phyloP scores from a whole-genome alignment of 2,888 invertebrate species.

The Odontothrips loti region DNA sequence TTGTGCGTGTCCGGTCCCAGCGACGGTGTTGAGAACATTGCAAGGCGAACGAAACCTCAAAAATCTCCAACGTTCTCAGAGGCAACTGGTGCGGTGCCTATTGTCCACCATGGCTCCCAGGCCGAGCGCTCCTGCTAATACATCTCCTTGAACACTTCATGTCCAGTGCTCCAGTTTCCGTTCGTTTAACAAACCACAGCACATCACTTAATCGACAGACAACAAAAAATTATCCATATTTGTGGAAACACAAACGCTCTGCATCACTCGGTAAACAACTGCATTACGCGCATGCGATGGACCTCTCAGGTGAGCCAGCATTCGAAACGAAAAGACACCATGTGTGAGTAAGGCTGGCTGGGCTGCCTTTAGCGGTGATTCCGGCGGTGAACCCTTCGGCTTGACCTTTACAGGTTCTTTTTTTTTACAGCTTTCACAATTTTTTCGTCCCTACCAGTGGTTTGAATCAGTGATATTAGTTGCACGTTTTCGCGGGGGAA shows the following conservation, averaged over 20 bases:
- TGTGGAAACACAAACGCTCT: not conserved
- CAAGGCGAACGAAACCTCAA: slow-evolving; percentile 19
- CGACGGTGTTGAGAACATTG: slow-evolving; percentile 35
- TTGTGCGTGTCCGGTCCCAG: slow-evolving; percentile 39
- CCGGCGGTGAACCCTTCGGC: no score
- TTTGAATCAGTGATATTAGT: no score
- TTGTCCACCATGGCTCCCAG: slow-evolving; percentile 7
- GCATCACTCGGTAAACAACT: slow-evolving; percentile 15
- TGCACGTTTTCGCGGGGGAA: no score
- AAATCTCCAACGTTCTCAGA: slow-evolving; percentile 27
- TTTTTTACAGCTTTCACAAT: no score
- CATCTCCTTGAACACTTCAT: not conserved
- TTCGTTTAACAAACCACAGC: not conserved
- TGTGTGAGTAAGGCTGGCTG: no score
- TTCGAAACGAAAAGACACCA: not conserved
- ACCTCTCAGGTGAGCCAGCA: not conserved
- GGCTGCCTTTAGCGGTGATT: no score
- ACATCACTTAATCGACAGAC: not conserved
- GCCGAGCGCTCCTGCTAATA: not conserved
- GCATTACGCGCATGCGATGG: not conserved
- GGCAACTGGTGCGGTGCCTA: not conserved
- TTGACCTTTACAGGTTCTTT: no score
- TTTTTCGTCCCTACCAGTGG: no score
- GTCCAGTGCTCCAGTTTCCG: not conserved
- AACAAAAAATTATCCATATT: not conserved